phyloP scores from a whole-genome alignment of 2,113 vertebrate species.

The Pelecanus crispus region DNA sequence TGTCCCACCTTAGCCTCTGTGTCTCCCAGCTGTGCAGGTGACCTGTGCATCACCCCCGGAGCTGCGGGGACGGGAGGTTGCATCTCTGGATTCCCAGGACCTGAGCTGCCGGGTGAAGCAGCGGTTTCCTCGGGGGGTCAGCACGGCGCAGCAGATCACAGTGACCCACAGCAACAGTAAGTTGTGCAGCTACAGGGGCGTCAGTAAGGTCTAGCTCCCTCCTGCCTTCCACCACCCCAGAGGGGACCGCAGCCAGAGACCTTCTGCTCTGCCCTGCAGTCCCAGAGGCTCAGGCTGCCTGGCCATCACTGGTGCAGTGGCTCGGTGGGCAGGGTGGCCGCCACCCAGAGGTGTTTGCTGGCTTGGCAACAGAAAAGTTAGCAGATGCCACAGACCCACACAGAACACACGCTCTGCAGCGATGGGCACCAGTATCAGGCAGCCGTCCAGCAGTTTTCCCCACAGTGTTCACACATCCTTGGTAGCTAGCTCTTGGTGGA shows the following conservation, averaged over 20 bases:
- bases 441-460: background rate
- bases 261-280: background rate
- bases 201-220: background rate
- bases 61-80: background rate
- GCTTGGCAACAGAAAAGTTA: background rate
- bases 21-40: constrained; percentile 38
- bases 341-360: background rate
- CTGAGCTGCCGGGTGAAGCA: constrained; percentile 14
- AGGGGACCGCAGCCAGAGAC: background rate
- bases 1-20: background rate
- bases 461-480: background rate
- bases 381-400: background rate
- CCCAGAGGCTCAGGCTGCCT: background rate
- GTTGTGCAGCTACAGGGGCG: background rate
- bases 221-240: background rate
- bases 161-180: constrained; percentile 34
- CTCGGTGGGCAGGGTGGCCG: background rate
- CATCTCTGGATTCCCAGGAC: background rate
- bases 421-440: background rate
- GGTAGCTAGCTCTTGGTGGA: background rate
- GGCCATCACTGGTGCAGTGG: accelerated
- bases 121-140: background rate
- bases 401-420: background rate
- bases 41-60: background rate
- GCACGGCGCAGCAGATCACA: background rate